Percentiles rank a stretch among this genome's conserved stretches.
phyloP scores from a whole-genome alignment of 2,797 vertebrate species.

The Chrosomus eos region DNA sequence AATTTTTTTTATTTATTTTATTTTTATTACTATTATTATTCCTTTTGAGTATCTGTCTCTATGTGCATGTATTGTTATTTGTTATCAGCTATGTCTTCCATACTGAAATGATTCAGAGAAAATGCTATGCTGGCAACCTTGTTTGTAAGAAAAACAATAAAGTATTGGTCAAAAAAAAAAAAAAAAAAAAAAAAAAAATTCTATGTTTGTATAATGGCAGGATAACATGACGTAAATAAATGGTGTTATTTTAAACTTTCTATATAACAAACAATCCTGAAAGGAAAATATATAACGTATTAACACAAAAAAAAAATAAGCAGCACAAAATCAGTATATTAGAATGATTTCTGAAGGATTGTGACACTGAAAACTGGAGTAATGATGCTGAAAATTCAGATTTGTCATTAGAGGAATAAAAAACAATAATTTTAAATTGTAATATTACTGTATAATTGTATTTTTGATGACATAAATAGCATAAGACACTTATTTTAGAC shows the following conservation, averaged over 20 bases:
- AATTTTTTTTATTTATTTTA: too few species aligned
- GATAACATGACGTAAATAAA: neutral
- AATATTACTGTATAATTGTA: neutral
- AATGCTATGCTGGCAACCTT: too few species aligned
- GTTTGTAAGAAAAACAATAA: too few species aligned
- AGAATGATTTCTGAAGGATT: neutral
- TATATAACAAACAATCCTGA: neutral
- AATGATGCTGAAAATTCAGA: neutral
- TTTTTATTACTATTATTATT: too few species aligned
- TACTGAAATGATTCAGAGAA: too few species aligned
- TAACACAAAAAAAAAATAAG: neutral
- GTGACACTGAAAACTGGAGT: neutral
- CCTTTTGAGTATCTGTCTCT: too few species aligned
- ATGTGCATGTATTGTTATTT: too few species aligned
- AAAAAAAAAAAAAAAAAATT: too few species aligned
- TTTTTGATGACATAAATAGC: too few species aligned
- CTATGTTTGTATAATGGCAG: neutral
- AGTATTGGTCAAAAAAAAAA: too few species aligned
- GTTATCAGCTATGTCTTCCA: too few species aligned
- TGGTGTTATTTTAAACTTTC: neutral
- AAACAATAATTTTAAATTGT: neutral
- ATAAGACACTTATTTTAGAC: too few species aligned
- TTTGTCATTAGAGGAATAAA: neutral
- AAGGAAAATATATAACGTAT: neutral
- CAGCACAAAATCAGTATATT: neutral